Evolutionary conservation across 2,113 vertebrate species (phyloP).

Genomic region (Psettodes erumei): DNA sequence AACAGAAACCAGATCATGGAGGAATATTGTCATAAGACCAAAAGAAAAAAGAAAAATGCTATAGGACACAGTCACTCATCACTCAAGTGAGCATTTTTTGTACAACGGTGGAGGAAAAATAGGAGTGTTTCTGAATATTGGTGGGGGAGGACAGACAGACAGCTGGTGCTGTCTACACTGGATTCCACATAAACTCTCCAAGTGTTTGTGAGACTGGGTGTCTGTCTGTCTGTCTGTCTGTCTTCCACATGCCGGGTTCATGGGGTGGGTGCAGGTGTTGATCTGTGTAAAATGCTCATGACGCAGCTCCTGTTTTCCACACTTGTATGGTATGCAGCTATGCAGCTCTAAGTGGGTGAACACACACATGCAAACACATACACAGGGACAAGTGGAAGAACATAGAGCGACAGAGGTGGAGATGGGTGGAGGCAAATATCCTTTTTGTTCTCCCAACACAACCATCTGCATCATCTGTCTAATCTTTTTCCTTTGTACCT

Average conservation of each 20-base stretch:
- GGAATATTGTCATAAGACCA: slow-evolving; percentile 1
- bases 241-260: slow-evolving; percentile 54
- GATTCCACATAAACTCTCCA: slow-evolving; percentile 61
- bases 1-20: not conserved
- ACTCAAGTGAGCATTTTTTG: slow-evolving; percentile 5
- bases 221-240: slow-evolving; percentile 45
- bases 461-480: slow-evolving; percentile 56
- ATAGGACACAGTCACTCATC: slow-evolving; percentile 4
- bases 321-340: slow-evolving; percentile 45
- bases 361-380: slow-evolving; percentile 23
- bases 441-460: slow-evolving; percentile 44
- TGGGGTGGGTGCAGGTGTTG: slow-evolving; percentile 61
- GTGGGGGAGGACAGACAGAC: slow-evolving; percentile 46
- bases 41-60: not conserved
- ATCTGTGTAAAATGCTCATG: slow-evolving; percentile 56
- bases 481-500: slow-evolving; percentile 35
- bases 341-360: slow-evolving; percentile 25
- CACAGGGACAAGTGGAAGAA: slow-evolving; percentile 22
- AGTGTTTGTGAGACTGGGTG: slow-evolving; percentile 53
- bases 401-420: slow-evolving; percentile 6
- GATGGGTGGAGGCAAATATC: slow-evolving; percentile 31
- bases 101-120: slow-evolving; percentile 10
- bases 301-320: slow-evolving; percentile 63
- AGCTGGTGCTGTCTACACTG: slow-evolving; percentile 65
- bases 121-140: slow-evolving; percentile 37